Base-by-base conservation (phyloP, 2,113 vertebrate genomes). In the Enhydra lutris region DNA sequence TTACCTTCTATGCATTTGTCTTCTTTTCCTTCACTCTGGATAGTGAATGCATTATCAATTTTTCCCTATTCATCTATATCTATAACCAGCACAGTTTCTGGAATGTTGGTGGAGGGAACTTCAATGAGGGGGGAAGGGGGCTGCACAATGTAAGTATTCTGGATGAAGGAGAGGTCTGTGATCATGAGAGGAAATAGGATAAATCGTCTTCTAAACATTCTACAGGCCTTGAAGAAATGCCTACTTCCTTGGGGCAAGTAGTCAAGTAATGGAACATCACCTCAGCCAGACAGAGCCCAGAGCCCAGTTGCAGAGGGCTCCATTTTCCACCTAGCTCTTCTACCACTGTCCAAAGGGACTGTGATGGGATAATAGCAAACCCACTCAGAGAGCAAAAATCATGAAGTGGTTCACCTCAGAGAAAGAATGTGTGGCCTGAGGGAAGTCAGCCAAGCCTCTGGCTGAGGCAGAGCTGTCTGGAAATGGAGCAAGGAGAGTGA, bases 401-500 rank as follows among this genome's bases (percentile, higher is more conserved):
- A 29, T 34, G 34, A 67, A 96, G 96, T 13, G 80, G 95, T 85
- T 97, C 59, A 80, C 95, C 88, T 97, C 92, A 84, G 69, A 78
- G 81, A 89, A 95, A 79, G 47, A 85, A 21, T 26, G 7, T 88
- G 76, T 96, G 90, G 50, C 87, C 76, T 67, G 42, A 74, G 50
- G 84, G 90, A 94, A 97, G 81, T 5, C 26, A 88, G 88, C 80
- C 92, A 95, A 95, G 91, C 57, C 97, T 95, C 31, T 71, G 79
- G n/a, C 50, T 86, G 42, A 89, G 80, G 71, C 83, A 69, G 59
- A 63, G 65, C 57, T 76, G 4, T 52, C 67, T 29, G 65, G 65
- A 86, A 95, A 57, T 36, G 45, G 26, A 89, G 42, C 47, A 36
- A 84, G 15, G 47, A 17, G 21, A 61, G 13, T 36, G 47, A 73